These are phyloP conservation scores for Clarias batrachus DNA, from an alignment of 2,113 vertebrate genomes.

Conservation along the genomic window DNA sequence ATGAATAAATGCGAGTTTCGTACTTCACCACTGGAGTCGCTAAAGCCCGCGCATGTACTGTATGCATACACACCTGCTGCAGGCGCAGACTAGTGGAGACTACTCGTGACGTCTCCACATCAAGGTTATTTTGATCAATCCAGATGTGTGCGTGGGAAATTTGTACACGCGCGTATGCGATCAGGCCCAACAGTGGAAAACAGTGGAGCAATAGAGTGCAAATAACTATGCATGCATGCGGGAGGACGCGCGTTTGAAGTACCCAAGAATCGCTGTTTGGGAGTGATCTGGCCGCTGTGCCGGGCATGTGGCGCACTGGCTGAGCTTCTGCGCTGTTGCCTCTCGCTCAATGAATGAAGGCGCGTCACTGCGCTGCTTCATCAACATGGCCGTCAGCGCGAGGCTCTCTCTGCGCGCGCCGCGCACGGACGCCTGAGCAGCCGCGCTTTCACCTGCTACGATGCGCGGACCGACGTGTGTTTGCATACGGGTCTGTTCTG, in stretches of 20 bases:
- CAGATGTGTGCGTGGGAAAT: neutral
- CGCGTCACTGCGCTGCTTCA: conserved; percentile 43
- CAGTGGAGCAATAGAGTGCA: neutral
- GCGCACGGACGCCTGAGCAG: neutral
- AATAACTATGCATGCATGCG: neutral
- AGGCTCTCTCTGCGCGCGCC: conserved; percentile 1
- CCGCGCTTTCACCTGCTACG: neutral
- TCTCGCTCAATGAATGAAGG: conserved; percentile 9
- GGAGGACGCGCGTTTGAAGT: neutral
- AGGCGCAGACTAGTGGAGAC: too few species aligned
- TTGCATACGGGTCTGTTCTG: neutral
- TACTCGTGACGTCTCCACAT: neutral
- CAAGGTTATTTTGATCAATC: neutral
- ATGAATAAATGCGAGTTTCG: neutral
- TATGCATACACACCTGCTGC: conserved; percentile 1
- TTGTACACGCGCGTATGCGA: neutral
- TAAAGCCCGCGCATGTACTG: neutral
- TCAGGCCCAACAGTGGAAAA: neutral
- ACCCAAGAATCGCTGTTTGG: neutral
- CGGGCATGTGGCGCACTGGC: neutral
- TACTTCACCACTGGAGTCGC: neutral
- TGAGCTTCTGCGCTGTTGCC: neutral
- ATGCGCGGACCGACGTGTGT: neutral
- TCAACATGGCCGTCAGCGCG: conserved; percentile 44
- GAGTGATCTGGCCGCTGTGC: neutral